Base-by-base conservation (phyloP, 1,140 invertebrate genomes). In the Drosophila suzukii region DNA sequence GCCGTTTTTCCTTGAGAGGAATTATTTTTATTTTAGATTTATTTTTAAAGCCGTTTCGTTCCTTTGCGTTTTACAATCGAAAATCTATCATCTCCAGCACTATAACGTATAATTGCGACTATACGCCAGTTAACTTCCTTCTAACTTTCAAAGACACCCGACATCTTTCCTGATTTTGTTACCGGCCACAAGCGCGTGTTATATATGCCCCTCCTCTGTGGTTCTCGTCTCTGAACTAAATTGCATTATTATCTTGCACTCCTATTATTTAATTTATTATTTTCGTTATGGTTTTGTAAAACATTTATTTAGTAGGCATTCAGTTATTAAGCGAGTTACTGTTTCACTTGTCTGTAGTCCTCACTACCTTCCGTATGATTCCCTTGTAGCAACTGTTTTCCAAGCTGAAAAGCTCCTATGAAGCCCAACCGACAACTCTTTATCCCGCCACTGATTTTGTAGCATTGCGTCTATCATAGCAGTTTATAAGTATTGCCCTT, bases 401-500 rank as follows among this genome's bases (percentile, higher is more conserved):
- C 51, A 57, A 56, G 34, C 71, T 78, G 43, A 78, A 53, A 56
- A 63, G 3, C 30, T 20, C 12, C 41, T 46, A 44, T 34, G 10
- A 46, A 71, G 38, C 39, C 53, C 39, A 65, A 53, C 44, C 56
- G 60, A 71, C 47, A 46, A 73, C 47, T 81, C 12, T 65, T 46
- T 41, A 10, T 61, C 44, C 46, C 43, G 47, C 27, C 34, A 60
- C 47, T 55, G 68, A 58, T 80, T 71, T 83, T 66, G 72, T 84
- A 84, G 78, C 47, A 57, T 67, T 79, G 70, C 77, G 62, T 72
- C 62, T 80, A 60, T 71, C 65, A 53, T 82, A 88, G 82, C 41
- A 39, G 47, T 78, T 66, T 47, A 63, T 61, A 62, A 78, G 38
- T 58, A 47, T 47, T 53, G 49, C 44, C 58, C 63, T 70, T 65